Evolutionary conservation across 1,140 invertebrate species (phyloP).

Genomic region (Chionoecetes opilio): DNA sequence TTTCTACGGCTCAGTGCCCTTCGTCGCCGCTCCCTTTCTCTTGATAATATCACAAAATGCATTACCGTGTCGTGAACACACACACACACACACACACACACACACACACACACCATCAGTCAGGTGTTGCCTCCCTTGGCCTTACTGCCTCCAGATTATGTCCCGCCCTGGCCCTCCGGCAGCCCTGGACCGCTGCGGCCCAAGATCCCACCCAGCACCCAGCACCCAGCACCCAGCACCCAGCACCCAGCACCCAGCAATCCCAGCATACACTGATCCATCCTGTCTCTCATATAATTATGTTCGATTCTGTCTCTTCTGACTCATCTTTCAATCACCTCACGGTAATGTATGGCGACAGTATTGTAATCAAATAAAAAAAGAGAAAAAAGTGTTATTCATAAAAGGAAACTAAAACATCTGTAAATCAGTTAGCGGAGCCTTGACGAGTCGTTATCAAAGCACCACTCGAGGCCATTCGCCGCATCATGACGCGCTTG

Average conservation of each 20-base stretch:
- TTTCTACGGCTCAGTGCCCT: too few species aligned
- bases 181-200: background rate
- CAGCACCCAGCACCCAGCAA: background rate
- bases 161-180: background rate
- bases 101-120: background rate
- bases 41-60: too few species aligned
- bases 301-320: too few species aligned
- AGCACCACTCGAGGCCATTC: too few species aligned
- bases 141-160: background rate
- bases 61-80: background rate
- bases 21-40: too few species aligned
- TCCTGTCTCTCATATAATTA: background rate
- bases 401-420: too few species aligned
- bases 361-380: too few species aligned
- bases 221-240: background rate
- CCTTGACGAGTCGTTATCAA: too few species aligned
- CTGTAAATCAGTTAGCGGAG: too few species aligned
- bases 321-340: too few species aligned
- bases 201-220: background rate
- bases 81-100: slow-evolving; percentile 27
- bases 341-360: too few species aligned
- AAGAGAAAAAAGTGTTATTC: too few species aligned
- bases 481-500: background rate
- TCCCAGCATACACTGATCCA: background rate
- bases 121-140: background rate